Evolutionary conservation across 2,888 invertebrate species (phyloP).

Genomic region (Andrena marginata): DNA sequence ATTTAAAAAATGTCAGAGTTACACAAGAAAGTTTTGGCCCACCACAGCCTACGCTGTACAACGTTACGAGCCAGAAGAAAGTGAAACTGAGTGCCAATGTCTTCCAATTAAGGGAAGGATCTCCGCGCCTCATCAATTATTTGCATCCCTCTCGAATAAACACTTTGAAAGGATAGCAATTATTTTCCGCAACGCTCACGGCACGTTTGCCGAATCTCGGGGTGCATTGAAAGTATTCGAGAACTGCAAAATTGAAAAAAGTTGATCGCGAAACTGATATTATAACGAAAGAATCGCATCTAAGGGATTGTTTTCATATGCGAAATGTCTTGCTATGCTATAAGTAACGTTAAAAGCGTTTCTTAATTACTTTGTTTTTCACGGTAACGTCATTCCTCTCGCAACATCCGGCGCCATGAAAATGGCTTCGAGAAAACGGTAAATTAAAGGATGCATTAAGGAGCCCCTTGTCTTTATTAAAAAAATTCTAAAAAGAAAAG

Average conservation of each 20-base stretch:
- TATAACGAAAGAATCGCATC: not conserved
- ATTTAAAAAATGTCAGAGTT: not conserved
- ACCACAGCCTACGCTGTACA: not conserved
- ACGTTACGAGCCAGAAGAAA: constrained; percentile 1
- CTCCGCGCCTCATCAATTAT: constrained; percentile 11
- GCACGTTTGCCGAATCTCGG: not conserved
- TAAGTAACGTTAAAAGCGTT: constrained; percentile 41
- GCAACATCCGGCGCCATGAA: not conserved
- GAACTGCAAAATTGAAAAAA: constrained; percentile 12
- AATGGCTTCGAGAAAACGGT: not conserved
- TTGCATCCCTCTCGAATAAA: constrained; percentile 23
- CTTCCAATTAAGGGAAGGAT: constrained; percentile 36
- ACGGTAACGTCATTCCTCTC: not conserved
- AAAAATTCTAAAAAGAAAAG: constrained; percentile 16
- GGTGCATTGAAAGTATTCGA: not conserved
- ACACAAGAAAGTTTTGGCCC: not conserved
- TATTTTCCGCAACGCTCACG: constrained; percentile 46
- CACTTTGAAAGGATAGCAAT: constrained; percentile 13
- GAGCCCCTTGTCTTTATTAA: constrained; percentile 3
- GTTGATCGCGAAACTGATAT: constrained; percentile 2
- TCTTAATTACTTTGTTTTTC: constrained; percentile 1
- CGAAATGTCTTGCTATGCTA: constrained; percentile 1
- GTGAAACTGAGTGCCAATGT: constrained; percentile 20
- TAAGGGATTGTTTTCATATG: not conserved
- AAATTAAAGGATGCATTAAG: constrained; percentile 3